Evolutionary conservation across 1,140 invertebrate species (phyloP).

Genomic region (Agrilus planipennis): DNA sequence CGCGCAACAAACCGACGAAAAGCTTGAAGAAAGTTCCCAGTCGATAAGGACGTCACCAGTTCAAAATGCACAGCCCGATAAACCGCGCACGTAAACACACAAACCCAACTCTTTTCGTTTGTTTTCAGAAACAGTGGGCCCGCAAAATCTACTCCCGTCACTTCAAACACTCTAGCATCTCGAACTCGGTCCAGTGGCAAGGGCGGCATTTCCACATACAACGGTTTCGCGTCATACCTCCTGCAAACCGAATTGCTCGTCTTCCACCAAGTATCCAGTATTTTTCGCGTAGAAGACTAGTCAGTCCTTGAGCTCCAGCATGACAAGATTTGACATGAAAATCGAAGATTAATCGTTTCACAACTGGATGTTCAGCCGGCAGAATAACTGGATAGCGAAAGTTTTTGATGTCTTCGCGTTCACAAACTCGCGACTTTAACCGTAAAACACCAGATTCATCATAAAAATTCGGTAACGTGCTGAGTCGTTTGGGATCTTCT

Average conservation of each 20-base stretch:
- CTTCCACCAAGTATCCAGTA: slow-evolving; percentile 11
- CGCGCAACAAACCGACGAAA: too few species aligned
- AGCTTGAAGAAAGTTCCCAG: slow-evolving; percentile 2
- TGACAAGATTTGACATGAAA: slow-evolving; percentile 5
- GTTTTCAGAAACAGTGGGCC: slow-evolving; percentile 21
- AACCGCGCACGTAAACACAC: slow-evolving; percentile 26
- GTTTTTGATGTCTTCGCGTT: slow-evolving; percentile 1
- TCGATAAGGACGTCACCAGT: slow-evolving; percentile 20
- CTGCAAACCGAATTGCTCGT: slow-evolving; percentile 7
- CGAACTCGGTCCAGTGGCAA: slow-evolving; percentile 22
- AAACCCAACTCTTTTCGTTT: slow-evolving; percentile 20
- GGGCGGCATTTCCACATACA: slow-evolving; percentile 15
- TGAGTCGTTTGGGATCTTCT: too few species aligned
- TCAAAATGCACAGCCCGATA: slow-evolving; percentile 32
- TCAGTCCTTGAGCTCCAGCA: slow-evolving; percentile 9
- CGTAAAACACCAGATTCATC: slow-evolving; percentile 4
- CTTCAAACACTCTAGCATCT: slow-evolving; percentile 22
- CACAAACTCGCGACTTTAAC: neutral
- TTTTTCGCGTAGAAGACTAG: slow-evolving; percentile 6
- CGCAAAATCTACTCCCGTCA: slow-evolving; percentile 25
- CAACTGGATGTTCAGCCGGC: slow-evolving; percentile 7
- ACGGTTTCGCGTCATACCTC: slow-evolving; percentile 13
- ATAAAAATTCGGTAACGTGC: neutral
- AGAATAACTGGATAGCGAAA: slow-evolving; percentile 10
- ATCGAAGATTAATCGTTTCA: slow-evolving; percentile 1